These are phyloP conservation scores for Archivesica marissinica DNA, from an alignment of 1,140 invertebrate species.

Conservation along the genomic window DNA sequence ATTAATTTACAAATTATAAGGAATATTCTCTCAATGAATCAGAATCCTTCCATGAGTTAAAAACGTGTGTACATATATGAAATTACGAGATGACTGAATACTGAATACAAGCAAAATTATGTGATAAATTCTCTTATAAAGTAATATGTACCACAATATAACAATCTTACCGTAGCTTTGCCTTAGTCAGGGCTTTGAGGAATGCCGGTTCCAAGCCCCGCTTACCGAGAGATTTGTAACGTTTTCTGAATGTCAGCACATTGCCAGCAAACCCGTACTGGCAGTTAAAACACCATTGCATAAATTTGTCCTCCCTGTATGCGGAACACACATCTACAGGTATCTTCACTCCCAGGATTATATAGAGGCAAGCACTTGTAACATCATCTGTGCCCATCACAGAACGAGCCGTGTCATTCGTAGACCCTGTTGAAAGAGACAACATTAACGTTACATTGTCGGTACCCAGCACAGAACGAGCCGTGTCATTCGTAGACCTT, in stretches of 20 bases:
- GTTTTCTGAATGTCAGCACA: constrained; percentile 74
- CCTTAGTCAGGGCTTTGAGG: constrained; percentile 79
- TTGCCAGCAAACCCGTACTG: constrained; percentile 82
- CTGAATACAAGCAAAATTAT: no score
- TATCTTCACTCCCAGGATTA: constrained; percentile 75
- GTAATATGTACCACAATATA: no score
- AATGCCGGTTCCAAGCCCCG: constrained; percentile 79
- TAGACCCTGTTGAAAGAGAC: constrained; percentile 73
- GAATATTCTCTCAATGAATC: no score
- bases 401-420: constrained; percentile 79
- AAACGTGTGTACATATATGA: no score
- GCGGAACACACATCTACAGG: constrained; percentile 79
- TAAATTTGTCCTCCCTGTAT: constrained; percentile 75
- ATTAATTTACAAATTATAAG: no score
- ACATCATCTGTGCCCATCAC: constrained; percentile 77
- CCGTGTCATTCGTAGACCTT: constrained; percentile 81
- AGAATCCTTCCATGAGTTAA: no score
- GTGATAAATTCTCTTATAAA: no score
- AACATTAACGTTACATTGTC: constrained; percentile 70
- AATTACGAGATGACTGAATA: no score
- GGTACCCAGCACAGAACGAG: constrained; percentile 77
- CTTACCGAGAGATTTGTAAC: constrained; percentile 73
- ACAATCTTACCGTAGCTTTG: constrained; percentile 78
- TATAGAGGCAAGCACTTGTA: constrained; percentile 75
- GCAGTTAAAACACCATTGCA: constrained; percentile 78